phyloP scores from a whole-genome alignment of 2,113 vertebrate species.

The Tauraco erythrolophus region DNA sequence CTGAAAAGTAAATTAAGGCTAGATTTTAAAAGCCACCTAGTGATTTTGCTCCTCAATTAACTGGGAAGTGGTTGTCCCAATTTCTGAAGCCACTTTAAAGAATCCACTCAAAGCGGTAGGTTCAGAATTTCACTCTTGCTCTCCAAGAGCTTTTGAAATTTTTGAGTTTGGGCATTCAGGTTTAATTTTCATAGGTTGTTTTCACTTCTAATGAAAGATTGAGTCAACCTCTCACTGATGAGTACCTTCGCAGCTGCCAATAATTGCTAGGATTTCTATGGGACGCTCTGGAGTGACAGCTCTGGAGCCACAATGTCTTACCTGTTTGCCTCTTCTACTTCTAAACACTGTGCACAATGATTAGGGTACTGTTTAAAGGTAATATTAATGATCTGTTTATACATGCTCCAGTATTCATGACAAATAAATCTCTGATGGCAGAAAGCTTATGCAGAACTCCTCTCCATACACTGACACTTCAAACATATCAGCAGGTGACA shows the following conservation, averaged over 20 bases:
- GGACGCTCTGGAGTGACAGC: not conserved
- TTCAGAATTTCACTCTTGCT: not conserved
- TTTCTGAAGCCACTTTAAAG: not conserved
- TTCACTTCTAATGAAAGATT: not conserved
- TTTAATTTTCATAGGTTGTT: not conserved
- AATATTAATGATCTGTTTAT: not conserved
- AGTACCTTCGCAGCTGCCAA: not conserved
- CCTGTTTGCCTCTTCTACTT: not conserved
- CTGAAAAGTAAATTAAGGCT: not conserved
- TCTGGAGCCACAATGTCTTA: not conserved
- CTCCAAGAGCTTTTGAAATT: not conserved
- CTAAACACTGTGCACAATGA: not conserved
- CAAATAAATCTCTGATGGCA: not conserved
- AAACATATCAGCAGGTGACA: not conserved
- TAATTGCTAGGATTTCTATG: not conserved
- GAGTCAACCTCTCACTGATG: not conserved
- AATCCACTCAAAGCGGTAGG: not conserved
- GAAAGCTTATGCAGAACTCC: not conserved
- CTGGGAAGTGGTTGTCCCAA: not conserved
- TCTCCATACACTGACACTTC: not conserved
- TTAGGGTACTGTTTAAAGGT: not conserved
- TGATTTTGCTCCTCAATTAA: not conserved
- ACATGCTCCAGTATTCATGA: not conserved
- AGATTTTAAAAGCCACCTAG: not conserved
- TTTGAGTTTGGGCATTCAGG: not conserved